These are phyloP conservation scores for Montifringilla adamsi DNA, from an alignment of 2,113 vertebrate genomes.

Conservation along the genomic window DNA sequence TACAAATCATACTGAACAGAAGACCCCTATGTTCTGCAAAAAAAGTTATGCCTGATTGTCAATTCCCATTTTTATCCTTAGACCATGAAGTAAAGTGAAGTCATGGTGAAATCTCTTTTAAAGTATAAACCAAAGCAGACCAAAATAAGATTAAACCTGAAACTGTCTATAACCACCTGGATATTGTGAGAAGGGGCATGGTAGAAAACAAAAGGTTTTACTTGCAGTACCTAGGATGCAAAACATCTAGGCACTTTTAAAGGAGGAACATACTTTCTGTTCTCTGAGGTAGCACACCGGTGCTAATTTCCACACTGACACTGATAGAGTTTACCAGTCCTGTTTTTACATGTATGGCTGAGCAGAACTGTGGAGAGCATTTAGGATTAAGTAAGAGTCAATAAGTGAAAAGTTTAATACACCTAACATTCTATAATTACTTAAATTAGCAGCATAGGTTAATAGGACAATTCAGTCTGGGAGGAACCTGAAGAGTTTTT, in stretches of 20 bases:
- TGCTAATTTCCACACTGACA: neutral
- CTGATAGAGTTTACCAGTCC: neutral
- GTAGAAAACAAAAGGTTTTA: neutral
- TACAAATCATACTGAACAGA: neutral
- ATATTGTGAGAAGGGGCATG: neutral
- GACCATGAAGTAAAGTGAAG: neutral
- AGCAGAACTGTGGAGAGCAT: neutral
- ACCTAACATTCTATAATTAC: neutral
- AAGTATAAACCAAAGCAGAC: neutral
- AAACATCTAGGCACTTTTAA: neutral
- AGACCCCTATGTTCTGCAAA: neutral
- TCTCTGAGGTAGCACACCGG: neutral
- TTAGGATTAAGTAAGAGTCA: neutral
- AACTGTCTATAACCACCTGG: neutral
- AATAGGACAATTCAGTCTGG: neutral
- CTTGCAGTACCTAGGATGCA: neutral
- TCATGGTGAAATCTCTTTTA: neutral
- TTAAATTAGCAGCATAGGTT: neutral
- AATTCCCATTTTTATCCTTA: neutral
- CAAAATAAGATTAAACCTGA: neutral
- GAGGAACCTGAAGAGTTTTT: neutral
- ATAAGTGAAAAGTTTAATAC: neutral
- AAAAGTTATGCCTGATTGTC: neutral
- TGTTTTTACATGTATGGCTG: neutral
- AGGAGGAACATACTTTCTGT: neutral